Base-by-base conservation (phyloP, 2,888 invertebrate genomes). In the Cyclophora albipunctata region DNA sequence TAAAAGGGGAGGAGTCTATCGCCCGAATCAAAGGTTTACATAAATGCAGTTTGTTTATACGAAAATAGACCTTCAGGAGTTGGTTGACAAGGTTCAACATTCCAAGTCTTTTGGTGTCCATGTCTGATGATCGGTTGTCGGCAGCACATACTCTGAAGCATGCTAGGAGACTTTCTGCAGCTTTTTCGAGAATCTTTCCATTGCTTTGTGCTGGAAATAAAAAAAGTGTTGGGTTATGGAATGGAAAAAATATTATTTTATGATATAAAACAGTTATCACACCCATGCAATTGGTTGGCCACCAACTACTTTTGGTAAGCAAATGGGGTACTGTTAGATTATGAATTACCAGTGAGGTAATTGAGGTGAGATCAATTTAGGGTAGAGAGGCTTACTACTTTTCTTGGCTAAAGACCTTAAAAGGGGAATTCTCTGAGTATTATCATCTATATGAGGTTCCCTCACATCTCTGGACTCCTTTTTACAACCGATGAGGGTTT, bases 31-130 rank as follows among this genome's bases (percentile, higher is more conserved):
- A 88, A 0, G 99, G 99, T 81, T 96, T 98, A 78, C 96, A 96
- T 47, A 96, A 82, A 84, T 96, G 96, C 20, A 96, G 79, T 71
- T 96, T 95, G 73, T 95, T 95, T 63, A 98, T 98, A 66, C 96
- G 92, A 71, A 98, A 98, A 78, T 98, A 98, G 0, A 92, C 89
- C 87, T 99, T 98, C 63, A 99, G 96, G 3, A 99, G 90, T 78
- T 99, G 99, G 87, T 99, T 99, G 0, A 99, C 98, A 55, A 99
- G 90, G 67, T 95, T 94, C 63, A 99, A 84, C 97, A 99, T 98
- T 51, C 98, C 99, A 85, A 97, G 92, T 68, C 97, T 93, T 82
- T 99, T 99, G 0, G 98, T 97, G 56, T 96, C 96, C 51, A 94
- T 93, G 63, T 97, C 96, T 0, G 95, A 92, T 4, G 97, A 94